Evolutionary conservation across 1,140 invertebrate genomes (phyloP).

Genomic region (Trissolcus basalis): DNA sequence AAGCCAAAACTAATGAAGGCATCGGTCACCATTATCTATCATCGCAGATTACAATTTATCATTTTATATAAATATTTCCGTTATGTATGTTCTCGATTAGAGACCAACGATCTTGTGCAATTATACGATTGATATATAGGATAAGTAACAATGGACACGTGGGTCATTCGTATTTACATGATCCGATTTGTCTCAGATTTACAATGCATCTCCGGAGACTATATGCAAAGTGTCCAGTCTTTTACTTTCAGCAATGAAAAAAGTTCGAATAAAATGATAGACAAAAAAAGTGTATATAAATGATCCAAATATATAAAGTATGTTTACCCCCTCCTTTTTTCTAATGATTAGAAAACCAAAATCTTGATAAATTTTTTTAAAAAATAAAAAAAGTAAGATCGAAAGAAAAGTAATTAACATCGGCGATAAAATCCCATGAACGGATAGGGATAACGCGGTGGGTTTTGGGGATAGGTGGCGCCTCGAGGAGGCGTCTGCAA

Average conservation of each 20-base stretch:
- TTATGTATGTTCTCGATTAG: conserved; percentile 10
- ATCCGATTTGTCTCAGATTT: conserved; percentile 1
- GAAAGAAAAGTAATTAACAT: conserved; percentile 64
- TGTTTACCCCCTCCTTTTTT: no score
- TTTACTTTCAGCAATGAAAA: neutral
- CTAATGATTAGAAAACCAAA: neutral
- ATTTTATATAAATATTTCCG: conserved; percentile 30
- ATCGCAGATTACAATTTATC: conserved; percentile 12
- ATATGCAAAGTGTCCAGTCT: conserved; percentile 1
- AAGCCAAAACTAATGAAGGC: conserved; percentile 46
- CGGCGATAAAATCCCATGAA: conserved; percentile 72
- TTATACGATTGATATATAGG: conserved; percentile 6
- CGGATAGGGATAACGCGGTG: conserved; percentile 70
- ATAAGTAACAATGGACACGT: conserved; percentile 4
- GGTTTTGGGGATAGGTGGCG: conserved; percentile 61
- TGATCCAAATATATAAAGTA: no score
- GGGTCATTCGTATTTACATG: neutral
- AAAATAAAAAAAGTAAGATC: no score
- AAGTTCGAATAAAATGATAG: neutral
- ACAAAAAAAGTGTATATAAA: no score
- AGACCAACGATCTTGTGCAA: conserved; percentile 1
- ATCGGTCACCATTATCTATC: conserved; percentile 37
- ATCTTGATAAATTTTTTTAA: conserved; percentile 8
- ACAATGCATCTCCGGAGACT: neutral
- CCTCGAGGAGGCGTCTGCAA: conserved; percentile 62